A percentile compares a stretch with the other conserved stretches of the same genome.
Conservation (phyloP, 35 echinoderm and acorn worm genomes). For the Apostichopus parvimensis region DNA sequence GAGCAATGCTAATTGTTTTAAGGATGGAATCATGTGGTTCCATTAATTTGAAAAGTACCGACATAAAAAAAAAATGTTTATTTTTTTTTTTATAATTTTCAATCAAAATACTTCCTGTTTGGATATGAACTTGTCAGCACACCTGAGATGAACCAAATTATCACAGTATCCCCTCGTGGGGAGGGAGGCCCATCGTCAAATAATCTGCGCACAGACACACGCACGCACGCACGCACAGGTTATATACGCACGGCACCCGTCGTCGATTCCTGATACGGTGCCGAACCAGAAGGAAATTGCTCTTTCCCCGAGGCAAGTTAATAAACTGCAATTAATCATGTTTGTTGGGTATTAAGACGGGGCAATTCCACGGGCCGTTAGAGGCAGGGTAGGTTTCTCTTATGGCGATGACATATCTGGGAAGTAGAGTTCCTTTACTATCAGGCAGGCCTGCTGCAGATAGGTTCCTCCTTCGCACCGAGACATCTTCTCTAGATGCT, state of each 20-base stretch:
- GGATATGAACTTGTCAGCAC: not conserved
- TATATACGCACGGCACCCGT: not conserved
- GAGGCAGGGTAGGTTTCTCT: not conserved
- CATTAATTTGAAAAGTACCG: too few relatives aligned
- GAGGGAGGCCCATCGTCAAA: not conserved
- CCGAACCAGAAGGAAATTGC: constrained; percentile 38
- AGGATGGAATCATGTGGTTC: too few relatives aligned
- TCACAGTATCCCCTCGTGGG: not conserved
- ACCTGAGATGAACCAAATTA: not conserved
- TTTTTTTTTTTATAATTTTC: not conserved
- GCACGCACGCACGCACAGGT: not conserved
- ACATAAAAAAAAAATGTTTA: too few relatives aligned
- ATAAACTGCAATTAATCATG: constrained; percentile 51
- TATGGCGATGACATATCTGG: not conserved
- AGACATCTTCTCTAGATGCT: not conserved
- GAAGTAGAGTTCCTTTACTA: not conserved
- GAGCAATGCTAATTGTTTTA: too few relatives aligned
- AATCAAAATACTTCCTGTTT: not conserved
- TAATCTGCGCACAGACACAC: not conserved
- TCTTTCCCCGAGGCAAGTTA: constrained; percentile 31
- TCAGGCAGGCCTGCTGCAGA: not conserved
- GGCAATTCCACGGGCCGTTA: constrained; percentile 12
- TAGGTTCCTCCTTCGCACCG: not conserved
- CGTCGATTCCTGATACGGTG: constrained; percentile 34
- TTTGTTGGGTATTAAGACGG: constrained; percentile 9